These are phyloP conservation scores for Leptothorax acervorum DNA, from an alignment of 2,888 invertebrate genomes.

Conservation along the genomic window DNA sequence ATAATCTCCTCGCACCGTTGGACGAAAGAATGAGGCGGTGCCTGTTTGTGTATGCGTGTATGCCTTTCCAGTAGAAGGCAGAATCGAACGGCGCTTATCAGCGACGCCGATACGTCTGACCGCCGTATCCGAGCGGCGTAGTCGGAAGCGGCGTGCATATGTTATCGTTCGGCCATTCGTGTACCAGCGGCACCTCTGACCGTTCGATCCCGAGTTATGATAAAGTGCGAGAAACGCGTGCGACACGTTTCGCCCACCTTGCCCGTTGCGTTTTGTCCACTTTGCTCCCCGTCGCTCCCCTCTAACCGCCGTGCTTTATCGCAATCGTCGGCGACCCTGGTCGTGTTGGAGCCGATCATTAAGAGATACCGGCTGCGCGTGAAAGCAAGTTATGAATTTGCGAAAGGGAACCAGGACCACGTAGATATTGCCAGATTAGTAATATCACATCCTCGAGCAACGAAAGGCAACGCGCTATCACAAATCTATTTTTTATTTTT, in stretches of 20 bases:
- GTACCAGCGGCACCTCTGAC: conserved; percentile 61
- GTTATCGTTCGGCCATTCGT: conserved; percentile 66
- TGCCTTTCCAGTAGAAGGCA: conserved; percentile 38
- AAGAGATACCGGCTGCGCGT: conserved; percentile 29
- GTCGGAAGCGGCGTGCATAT: conserved; percentile 68
- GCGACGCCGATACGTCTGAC: conserved; percentile 64
- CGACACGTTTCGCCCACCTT: conserved; percentile 66
- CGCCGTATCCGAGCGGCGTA: conserved; percentile 51
- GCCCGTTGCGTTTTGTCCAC: conserved; percentile 65
- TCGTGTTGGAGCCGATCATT: conserved; percentile 48
- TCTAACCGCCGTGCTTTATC: conserved; percentile 62
- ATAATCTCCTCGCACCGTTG: neutral
- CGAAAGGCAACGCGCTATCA: neutral
- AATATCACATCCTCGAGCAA: neutral
- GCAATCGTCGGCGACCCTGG: conserved; percentile 49
- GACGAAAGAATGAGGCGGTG: conserved; percentile 20
- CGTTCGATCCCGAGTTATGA: conserved; percentile 66
- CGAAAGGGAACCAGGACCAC: neutral
- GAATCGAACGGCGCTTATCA: conserved; percentile 59
- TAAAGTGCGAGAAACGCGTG: conserved; percentile 73
- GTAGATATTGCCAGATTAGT: conserved; percentile 2
- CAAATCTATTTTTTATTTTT: neutral
- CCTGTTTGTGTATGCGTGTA: neutral
- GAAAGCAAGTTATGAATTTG: conserved; percentile 17
- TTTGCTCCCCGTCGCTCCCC: conserved; percentile 29